Evolutionary conservation across 2,797 vertebrate genomes (phyloP).

Genomic region (Pyrocephalus nanus): DNA sequence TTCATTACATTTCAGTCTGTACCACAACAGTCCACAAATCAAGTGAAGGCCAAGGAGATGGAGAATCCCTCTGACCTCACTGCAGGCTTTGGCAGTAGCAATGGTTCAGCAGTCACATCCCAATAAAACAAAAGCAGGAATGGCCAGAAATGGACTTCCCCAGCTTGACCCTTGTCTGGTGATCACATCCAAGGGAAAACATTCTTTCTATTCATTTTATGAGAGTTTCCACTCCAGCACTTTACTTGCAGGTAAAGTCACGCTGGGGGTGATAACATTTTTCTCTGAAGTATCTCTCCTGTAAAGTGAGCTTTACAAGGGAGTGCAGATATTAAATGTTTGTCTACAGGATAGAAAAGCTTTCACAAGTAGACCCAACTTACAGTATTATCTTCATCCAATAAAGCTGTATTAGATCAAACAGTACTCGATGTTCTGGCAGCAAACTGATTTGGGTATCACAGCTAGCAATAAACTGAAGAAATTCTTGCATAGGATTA

Average conservation of each 20-base stretch:
- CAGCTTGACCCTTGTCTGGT: not conserved
- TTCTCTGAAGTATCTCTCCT: not conserved
- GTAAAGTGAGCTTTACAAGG: not conserved
- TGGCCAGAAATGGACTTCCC: not conserved
- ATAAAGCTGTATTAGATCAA: conserved; percentile 1
- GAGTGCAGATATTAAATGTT: conserved; percentile 23
- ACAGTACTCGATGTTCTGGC: not conserved
- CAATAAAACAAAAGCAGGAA: not conserved
- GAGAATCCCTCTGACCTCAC: conserved; percentile 5
- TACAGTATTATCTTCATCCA: conserved; percentile 3
- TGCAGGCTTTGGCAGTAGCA: not conserved
- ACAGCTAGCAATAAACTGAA: not conserved
- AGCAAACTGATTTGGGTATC: conserved; percentile 7
- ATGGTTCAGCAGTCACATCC: not conserved
- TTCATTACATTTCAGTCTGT: not conserved
- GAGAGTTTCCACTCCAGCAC: not conserved
- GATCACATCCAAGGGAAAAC: not conserved
- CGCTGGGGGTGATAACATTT: not conserved
- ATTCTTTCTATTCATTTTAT: not conserved
- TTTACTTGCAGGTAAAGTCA: not conserved
- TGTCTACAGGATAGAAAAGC: conserved; percentile 4
- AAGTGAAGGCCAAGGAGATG: not conserved
- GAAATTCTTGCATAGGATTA: conserved; percentile 12
- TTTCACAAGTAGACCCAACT: not conserved
- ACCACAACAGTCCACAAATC: not conserved